Evolutionary conservation across 2,888 invertebrate species (phyloP), one percentile per base, ranked within the genome.

Genomic region (Blera fallax): DNA sequence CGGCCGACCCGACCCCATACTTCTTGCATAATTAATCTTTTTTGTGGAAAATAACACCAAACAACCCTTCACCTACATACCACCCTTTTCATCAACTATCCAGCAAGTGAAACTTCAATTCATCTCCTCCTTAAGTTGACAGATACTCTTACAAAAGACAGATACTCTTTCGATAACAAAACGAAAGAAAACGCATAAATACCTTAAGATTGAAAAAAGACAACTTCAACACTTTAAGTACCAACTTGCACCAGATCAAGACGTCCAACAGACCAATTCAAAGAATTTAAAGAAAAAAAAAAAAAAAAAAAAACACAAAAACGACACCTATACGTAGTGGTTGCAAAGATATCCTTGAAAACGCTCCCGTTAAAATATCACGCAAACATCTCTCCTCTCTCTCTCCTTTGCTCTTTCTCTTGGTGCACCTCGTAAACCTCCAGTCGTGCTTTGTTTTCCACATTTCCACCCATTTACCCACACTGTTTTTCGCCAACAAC

Each of bases 271-370:
- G 40, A 48, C 56, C 72, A 72, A 72, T 72, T 54, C 62, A 54
- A 62, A 16, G 37, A 62, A 54, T 60, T 45, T 52, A 29, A 18
- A 27, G 37, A 48, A 52, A 52, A 29, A 56, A 21, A 37, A 56
- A 48, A 60, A 37, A 43, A 45, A 43, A 52, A 29, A 56, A 21
- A 37, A 56, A 48, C 50, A 37, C 32, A 45, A 43, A 37, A 21
- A 37, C 43, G 52, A 70, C 56, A 62, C 54, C 65, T 67, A 50
- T 45, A 37, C 72, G 34, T 52, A 32, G 60, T 70, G 70, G 78
- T 56, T 54, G 50, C 54, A 58, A 34, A 58, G 37, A 64, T 64
- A 74, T 74, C 74, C 64, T 74, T 64, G 74, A 74, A 54, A 74
- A 54, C 14, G 21, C 43, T 74, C 45, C 74, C 24, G 40, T 54